Conservation (phyloP, 2,888 invertebrate species). For the Thumatha senex region DNA sequence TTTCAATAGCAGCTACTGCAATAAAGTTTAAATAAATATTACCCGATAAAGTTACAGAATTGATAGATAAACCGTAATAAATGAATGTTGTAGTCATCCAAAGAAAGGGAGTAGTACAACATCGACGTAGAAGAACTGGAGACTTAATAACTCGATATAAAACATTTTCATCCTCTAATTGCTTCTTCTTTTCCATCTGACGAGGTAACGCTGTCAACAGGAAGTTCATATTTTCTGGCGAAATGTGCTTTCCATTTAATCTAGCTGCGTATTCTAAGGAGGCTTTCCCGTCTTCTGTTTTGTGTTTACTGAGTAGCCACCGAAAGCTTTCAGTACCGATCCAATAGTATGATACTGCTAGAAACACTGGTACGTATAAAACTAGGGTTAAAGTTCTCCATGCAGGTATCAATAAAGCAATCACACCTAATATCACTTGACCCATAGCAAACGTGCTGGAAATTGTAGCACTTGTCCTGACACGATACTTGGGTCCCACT, state of each 20-base stretch:
- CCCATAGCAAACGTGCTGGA: conserved; percentile 89
- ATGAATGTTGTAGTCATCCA: conserved; percentile 91
- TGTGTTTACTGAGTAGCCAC: conserved; percentile 89
- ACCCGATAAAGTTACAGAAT: conserved; percentile 88
- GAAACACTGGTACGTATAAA: conserved; percentile 86
- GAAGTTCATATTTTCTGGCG: conserved; percentile 68
- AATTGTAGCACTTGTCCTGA: conserved; percentile 87
- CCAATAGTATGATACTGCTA: conserved; percentile 87
- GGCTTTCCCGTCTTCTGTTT: conserved; percentile 83
- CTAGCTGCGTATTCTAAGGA: conserved; percentile 84
- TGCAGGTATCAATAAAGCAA: conserved; percentile 86
- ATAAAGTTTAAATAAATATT: conserved; percentile 91
- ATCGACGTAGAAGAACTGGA: conserved; percentile 80
- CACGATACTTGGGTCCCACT: conserved; percentile 88
- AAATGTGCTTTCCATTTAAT: conserved; percentile 82
- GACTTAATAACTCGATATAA: conserved; percentile 77
- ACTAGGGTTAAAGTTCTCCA: conserved; percentile 88
- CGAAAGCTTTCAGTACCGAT: conserved; percentile 88
- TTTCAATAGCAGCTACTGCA: conserved; percentile 85
- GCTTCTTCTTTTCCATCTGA: conserved; percentile 39
- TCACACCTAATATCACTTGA: conserved; percentile 86
- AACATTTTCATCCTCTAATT: conserved; percentile 41
- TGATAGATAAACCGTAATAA: conserved; percentile 91
- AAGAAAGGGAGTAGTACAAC: conserved; percentile 88
- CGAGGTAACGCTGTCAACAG: conserved; percentile 58